Evolutionary conservation across 2,888 invertebrate genomes (phyloP).

Genomic region (Cinara cedri): DNA sequence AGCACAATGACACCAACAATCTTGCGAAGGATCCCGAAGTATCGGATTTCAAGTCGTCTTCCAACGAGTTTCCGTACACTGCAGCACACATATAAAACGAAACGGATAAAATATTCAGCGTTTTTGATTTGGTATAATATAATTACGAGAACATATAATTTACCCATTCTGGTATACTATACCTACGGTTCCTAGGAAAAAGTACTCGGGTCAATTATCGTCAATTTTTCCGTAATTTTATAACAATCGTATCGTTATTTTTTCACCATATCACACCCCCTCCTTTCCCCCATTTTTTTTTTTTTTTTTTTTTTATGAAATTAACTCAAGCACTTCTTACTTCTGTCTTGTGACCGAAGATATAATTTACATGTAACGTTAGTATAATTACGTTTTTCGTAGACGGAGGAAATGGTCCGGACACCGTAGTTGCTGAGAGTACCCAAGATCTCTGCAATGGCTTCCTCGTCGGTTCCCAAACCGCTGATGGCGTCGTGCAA

Average conservation of each 20-base stretch:
- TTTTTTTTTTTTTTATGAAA: no score
- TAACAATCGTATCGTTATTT: no score
- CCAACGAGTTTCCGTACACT: constrained; percentile 83
- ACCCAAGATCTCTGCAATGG: constrained; percentile 65
- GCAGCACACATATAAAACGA: constrained; percentile 60
- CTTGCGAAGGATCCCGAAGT: constrained; percentile 96
- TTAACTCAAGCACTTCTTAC: no score
- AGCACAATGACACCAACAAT: constrained; percentile 83
- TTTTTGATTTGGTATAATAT: not conserved
- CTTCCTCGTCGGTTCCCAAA: constrained; percentile 65
- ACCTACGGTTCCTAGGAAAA: no score
- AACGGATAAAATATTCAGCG: not conserved
- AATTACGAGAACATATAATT: no score
- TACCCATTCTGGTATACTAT: no score
- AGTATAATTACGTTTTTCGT: constrained; percentile 61
- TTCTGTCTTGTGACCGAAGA: no score
- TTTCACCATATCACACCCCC: no score
- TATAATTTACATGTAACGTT: no score
- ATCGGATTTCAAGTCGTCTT: constrained; percentile 86
- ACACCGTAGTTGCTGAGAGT: constrained; percentile 65
- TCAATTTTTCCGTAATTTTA: no score
- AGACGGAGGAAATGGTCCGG: constrained; percentile 62
- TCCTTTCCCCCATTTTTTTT: no score
- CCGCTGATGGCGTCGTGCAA: constrained; percentile 65
- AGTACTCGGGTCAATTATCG: no score